A percentile compares a stretch with the other conserved stretches of the same genome.
Conservation (phyloP, 92 coral and sea anemone genomes). For the Porites lobata region DNA sequence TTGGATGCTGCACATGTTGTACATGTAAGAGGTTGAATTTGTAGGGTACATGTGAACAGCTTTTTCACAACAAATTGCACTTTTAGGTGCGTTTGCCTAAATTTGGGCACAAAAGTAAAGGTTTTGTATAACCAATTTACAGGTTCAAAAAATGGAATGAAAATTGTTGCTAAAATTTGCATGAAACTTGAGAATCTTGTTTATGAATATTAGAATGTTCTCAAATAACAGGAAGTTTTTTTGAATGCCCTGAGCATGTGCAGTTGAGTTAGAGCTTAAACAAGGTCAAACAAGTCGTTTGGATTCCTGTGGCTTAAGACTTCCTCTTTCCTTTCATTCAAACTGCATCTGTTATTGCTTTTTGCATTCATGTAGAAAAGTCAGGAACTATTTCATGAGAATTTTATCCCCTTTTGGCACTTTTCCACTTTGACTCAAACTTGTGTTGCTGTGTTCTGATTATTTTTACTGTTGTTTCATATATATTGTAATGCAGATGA, state of each 20-base stretch:
- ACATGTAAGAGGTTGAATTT: too few species aligned
- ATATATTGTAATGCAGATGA: neutral
- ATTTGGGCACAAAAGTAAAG: neutral
- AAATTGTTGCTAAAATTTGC: neutral
- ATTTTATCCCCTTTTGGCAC: too few species aligned
- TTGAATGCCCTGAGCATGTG: conserved; percentile 37
- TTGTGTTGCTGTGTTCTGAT: neutral
- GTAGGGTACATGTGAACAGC: too few species aligned
- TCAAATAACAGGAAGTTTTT: conserved; percentile 37
- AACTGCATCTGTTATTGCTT: neutral
- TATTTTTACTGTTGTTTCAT: neutral
- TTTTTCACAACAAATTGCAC: too few species aligned
- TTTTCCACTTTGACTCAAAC: neutral
- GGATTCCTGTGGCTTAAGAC: conserved; percentile 14
- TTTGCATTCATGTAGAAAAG: too few species aligned
- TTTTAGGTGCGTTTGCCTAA: neutral
- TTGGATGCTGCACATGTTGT: too few species aligned
- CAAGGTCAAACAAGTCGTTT: conserved; percentile 39
- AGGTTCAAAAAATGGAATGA: neutral
- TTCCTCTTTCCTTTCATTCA: neutral
- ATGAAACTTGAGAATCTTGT: conserved; percentile 38
- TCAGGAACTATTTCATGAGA: neutral
- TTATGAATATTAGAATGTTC: conserved; percentile 10
- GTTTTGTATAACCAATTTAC: neutral
- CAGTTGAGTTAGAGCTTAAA: conserved; percentile 27